Percentiles rank a stretch among this genome's conserved stretches.
phyloP scores from a whole-genome alignment of 2,113 vertebrate genomes.

The Brachyhypopomus gauderio region DNA sequence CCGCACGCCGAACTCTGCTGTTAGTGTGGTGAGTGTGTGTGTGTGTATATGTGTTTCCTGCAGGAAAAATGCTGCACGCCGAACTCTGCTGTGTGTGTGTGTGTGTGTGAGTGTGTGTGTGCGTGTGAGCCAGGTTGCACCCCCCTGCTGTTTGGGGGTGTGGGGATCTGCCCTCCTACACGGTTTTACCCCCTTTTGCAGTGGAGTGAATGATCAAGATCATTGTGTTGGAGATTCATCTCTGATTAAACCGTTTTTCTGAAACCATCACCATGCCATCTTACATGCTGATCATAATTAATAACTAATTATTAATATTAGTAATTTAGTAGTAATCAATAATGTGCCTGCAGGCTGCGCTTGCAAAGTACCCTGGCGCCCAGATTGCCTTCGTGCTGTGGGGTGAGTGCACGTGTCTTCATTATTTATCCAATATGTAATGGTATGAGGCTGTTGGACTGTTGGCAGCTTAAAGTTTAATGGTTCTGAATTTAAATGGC shows the following conservation, averaged over 20 bases:
- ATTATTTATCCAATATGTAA: no score
- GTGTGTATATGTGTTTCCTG: conserved; percentile 72
- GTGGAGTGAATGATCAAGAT: no score
- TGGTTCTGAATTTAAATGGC: no score
- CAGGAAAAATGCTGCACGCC: conserved; percentile 76
- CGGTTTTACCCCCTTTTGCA: no score
- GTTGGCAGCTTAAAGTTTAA: no score
- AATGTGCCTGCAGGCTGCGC: conserved; percentile 78
- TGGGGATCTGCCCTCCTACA: no score
- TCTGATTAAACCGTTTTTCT: no score
- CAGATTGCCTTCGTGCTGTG: conserved; percentile 89
- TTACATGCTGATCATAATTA: not conserved
- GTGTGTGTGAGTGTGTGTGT: not conserved
- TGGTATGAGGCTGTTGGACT: no score
- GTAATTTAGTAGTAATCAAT: no score
- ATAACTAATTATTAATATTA: not conserved
- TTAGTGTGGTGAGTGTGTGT: conserved; percentile 76
- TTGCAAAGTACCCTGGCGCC: conserved; percentile 87
- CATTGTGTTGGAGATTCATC: no score
- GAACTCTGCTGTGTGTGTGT: conserved; percentile 62
- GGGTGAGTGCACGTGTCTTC: conserved; percentile 78
- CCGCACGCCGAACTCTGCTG: conserved; percentile 71
- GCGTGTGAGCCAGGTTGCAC: not conserved
- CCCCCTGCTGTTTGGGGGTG: no score
- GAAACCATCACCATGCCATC: no score